These are phyloP conservation scores for Leptarthrus brevirostris DNA, from an alignment of 2,888 invertebrate species.

Conservation along the genomic window DNA sequence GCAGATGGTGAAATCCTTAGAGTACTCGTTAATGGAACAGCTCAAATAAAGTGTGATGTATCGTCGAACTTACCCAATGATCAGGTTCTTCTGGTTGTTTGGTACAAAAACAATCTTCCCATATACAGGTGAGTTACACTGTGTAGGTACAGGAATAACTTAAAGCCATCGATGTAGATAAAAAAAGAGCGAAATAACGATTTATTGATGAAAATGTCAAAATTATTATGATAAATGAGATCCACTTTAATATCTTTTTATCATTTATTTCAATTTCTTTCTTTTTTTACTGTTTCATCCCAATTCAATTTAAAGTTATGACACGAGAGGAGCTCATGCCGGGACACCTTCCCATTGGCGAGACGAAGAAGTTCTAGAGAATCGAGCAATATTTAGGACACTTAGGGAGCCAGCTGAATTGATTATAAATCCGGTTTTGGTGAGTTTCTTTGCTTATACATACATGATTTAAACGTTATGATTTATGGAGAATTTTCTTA, in stretches of 20 bases:
- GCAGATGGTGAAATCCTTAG: conserved; percentile 67
- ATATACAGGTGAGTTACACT: conserved; percentile 83
- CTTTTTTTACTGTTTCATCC: not conserved
- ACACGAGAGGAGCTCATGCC: conserved; percentile 71
- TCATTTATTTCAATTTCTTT: not conserved
- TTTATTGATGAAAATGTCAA: not conserved
- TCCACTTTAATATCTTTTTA: not conserved
- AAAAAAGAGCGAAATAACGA: not conserved
- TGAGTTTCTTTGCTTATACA: conserved; percentile 58
- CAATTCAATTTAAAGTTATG: conserved; percentile 68
- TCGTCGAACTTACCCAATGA: conserved; percentile 81
- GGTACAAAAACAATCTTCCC: conserved; percentile 91
- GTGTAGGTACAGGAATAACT: too few relatives aligned
- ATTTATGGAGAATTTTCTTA: conserved; percentile 27
- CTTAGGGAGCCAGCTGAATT: conserved; percentile 72
- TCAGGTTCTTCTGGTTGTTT: conserved; percentile 85
- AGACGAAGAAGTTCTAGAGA: conserved; percentile 72
- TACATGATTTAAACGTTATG: conserved; percentile 13
- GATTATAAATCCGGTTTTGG: conserved; percentile 72
- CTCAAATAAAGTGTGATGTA: conserved; percentile 88
- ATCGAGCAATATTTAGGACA: conserved; percentile 72
- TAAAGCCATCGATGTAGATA: not conserved
- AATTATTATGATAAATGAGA: conserved; percentile 4
- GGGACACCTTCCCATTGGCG: conserved; percentile 74
- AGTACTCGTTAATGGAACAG: conserved; percentile 78